A percentile compares a stretch with the other conserved stretches of the same genome.
Evolutionary conservation across 92 coral and sea anemone genomes (phyloP).

Genomic region (Epizoanthus rinbou): DNA sequence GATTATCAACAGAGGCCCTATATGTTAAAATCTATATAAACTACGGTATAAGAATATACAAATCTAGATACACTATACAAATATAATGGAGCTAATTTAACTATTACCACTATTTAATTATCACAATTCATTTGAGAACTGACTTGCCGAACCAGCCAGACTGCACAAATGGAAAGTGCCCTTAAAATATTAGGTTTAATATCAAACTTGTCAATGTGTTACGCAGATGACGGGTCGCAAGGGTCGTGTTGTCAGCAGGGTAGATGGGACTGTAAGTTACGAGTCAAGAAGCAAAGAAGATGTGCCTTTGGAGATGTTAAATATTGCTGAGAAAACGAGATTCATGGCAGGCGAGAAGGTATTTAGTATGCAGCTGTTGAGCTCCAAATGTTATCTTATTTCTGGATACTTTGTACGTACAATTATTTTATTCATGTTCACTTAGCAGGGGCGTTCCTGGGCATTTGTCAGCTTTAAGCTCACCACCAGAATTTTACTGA

Average conservation of each 20-base stretch:
- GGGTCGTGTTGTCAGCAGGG: constrained; percentile 87
- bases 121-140: too few relatives aligned
- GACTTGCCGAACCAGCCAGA: not conserved
- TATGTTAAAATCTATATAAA: too few relatives aligned
- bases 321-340: constrained; percentile 83
- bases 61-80: too few relatives aligned
- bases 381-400: not conserved
- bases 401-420: not conserved
- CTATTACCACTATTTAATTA: too few relatives aligned
- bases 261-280: constrained; percentile 83
- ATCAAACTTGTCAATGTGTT: not conserved
- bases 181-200: not conserved
- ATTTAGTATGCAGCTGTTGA: not conserved
- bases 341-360: constrained; percentile 98
- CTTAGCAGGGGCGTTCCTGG: not conserved
- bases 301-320: constrained; percentile 81
- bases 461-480: too few relatives aligned
- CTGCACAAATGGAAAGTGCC: not conserved
- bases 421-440: not conserved
- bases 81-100: too few relatives aligned
- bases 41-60: too few relatives aligned
- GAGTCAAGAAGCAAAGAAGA: constrained; percentile 92
- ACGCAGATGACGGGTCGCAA: constrained; percentile 97
- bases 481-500: too few relatives aligned
- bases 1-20: too few relatives aligned